Percentiles rank a stretch among this genome's conserved stretches.
Evolutionary conservation across 1,140 invertebrate species (phyloP).

Genomic region (Phocides pigmalion): DNA sequence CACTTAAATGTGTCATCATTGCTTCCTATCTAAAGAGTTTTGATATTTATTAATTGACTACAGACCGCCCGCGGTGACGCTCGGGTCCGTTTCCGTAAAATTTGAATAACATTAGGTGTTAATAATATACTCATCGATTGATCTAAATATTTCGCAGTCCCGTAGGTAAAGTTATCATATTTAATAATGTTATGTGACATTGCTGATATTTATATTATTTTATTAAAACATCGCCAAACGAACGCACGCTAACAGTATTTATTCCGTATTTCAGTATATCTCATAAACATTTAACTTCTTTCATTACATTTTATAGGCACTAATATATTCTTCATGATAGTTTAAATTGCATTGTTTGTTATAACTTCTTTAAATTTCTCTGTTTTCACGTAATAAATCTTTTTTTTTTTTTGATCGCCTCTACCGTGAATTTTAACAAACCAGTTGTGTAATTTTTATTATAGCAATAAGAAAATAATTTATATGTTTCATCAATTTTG

Average conservation of each 20-base stretch:
- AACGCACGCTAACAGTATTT: not conserved
- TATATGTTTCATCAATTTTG: not conserved
- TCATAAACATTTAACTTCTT: constrained; percentile 6
- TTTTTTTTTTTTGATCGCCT: constrained; percentile 10
- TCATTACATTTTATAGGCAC: constrained; percentile 11
- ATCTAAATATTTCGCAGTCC: constrained; percentile 6
- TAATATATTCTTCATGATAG: constrained; percentile 9
- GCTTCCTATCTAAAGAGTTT: constrained; percentile 72
- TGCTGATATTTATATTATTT: not conserved
- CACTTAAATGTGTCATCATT: constrained; percentile 76
- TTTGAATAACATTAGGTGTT: constrained; percentile 35
- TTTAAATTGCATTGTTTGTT: constrained; percentile 16
- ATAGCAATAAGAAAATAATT: not conserved
- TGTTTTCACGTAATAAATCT: constrained; percentile 1
- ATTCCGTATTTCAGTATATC: not conserved
- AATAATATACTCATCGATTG: constrained; percentile 6
- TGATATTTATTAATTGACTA: constrained; percentile 67
- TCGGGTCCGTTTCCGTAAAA: constrained; percentile 45
- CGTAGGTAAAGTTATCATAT: not conserved
- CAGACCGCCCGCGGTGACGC: constrained; percentile 51
- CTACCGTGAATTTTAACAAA: not conserved
- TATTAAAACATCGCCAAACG: not conserved
- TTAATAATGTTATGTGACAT: not conserved
- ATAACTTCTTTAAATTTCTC: constrained; percentile 12
- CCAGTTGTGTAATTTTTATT: constrained; percentile 2